Evolutionary conservation across 2,113 vertebrate genomes (phyloP).

Genomic region (Crypturellus undulatus): DNA sequence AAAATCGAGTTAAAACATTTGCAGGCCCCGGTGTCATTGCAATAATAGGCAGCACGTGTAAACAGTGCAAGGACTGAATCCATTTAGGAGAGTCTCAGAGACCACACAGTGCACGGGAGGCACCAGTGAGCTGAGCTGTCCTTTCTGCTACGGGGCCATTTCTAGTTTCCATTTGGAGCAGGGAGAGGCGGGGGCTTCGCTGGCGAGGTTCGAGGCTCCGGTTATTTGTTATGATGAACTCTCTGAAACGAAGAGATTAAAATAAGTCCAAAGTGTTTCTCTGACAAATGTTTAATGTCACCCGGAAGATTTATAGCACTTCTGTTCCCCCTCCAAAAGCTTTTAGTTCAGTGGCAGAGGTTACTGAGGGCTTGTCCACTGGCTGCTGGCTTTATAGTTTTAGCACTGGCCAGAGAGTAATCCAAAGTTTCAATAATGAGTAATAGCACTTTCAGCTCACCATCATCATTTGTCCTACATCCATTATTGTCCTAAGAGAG

Average conservation of each 20-base stretch:
- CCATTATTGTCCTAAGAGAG: conserved; percentile 79
- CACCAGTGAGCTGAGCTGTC: background rate
- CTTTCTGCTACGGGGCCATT: conserved; percentile 44
- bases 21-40: conserved; percentile 42
- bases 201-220: conserved; percentile 47
- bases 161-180: conserved; percentile 65
- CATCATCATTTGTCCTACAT: conserved; percentile 80
- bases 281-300: conserved; percentile 80
- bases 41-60: conserved; percentile 68
- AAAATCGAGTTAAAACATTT: conserved; percentile 65
- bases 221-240: conserved; percentile 81
- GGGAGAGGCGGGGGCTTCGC: conserved; percentile 55
- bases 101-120: conserved; percentile 74
- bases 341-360: conserved; percentile 82
- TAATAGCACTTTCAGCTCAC: conserved; percentile 76
- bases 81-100: conserved; percentile 53
- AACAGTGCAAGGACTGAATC: conserved; percentile 61
- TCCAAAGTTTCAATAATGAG: conserved; percentile 71
- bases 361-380: conserved; percentile 60
- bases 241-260: conserved; percentile 78
- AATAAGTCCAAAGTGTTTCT: conserved; percentile 78
- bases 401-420: conserved; percentile 67
- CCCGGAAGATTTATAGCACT: conserved; percentile 78
- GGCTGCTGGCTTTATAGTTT: conserved; percentile 60
- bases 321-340: conserved; percentile 76